These are phyloP conservation scores for Tringa solitaria DNA, from an alignment of 2,113 vertebrate genomes.

Conservation along the genomic window DNA sequence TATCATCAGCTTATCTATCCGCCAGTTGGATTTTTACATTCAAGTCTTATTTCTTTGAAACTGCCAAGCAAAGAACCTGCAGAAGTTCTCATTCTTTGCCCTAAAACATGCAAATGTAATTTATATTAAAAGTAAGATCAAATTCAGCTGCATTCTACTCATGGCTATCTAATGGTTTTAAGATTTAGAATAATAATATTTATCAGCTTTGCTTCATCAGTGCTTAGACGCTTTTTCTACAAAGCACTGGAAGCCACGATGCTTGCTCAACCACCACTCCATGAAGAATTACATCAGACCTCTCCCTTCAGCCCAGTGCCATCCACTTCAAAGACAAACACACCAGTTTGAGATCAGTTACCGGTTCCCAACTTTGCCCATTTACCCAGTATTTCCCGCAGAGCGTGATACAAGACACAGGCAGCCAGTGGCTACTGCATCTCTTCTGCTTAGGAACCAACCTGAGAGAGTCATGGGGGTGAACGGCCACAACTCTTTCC, in stretches of 20 bases:
- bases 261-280: neutral
- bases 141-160: neutral
- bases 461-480: neutral
- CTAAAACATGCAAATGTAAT: neutral
- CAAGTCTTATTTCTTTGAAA: neutral
- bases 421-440: neutral
- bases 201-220: neutral
- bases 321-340: neutral
- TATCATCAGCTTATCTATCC: neutral
- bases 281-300: neutral
- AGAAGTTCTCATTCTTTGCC: neutral
- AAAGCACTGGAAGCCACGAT: neutral
- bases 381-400: neutral
- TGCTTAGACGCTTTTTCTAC: neutral
- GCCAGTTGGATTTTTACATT: neutral
- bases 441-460: neutral
- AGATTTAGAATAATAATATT: neutral
- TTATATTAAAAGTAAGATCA: neutral
- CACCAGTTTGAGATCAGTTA: neutral
- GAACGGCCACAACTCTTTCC: neutral
- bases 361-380: neutral
- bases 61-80: neutral
- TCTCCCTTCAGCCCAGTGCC: neutral
- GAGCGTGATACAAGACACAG: accelerated
- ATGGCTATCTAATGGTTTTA: neutral